These are phyloP conservation scores for Tachycineta bicolor DNA, from an alignment of 2,113 vertebrate species.

Conservation along the genomic window DNA sequence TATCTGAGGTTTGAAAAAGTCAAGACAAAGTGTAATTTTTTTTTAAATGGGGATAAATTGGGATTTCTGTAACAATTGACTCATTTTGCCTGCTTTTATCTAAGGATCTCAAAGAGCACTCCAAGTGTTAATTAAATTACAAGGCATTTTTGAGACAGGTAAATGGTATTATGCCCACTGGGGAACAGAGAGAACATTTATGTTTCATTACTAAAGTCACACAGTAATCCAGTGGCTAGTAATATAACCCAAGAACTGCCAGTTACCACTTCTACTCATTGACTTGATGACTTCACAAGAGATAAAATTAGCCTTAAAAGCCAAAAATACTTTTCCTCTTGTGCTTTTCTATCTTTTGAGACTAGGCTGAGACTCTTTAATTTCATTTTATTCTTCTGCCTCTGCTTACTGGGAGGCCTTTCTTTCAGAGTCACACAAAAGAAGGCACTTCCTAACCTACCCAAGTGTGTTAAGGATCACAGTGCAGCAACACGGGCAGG, in stretches of 20 bases:
- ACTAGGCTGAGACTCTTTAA: neutral
- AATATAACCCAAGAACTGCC: slow-evolving; percentile 26
- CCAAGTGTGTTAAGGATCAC: neutral
- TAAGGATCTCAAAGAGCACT: slow-evolving; percentile 63
- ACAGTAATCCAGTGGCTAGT: slow-evolving; percentile 42
- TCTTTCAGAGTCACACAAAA: neutral
- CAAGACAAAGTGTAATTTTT: slow-evolving; percentile 52
- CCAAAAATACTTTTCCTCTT: neutral
- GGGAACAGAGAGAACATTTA: slow-evolving; percentile 46
- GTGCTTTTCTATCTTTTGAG: neutral
- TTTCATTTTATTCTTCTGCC: neutral
- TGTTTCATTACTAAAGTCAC: slow-evolving; percentile 55
- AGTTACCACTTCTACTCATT: slow-evolving; percentile 15
- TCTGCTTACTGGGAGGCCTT: neutral
- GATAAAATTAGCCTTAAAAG: slow-evolving; percentile 10
- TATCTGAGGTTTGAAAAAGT: slow-evolving; percentile 47
- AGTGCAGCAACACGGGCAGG: neutral
- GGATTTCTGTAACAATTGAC: slow-evolving; percentile 60
- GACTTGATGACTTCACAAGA: slow-evolving; percentile 12
- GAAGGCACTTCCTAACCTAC: neutral
- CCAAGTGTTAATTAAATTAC: slow-evolving; percentile 70
- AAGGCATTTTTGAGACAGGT: slow-evolving; percentile 62
- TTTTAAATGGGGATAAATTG: slow-evolving; percentile 58
- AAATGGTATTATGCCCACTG: slow-evolving; percentile 57
- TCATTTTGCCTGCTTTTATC: slow-evolving; percentile 61